Conservation (phyloP, 2,888 invertebrate species). For the Cryptosula pallasiana region DNA sequence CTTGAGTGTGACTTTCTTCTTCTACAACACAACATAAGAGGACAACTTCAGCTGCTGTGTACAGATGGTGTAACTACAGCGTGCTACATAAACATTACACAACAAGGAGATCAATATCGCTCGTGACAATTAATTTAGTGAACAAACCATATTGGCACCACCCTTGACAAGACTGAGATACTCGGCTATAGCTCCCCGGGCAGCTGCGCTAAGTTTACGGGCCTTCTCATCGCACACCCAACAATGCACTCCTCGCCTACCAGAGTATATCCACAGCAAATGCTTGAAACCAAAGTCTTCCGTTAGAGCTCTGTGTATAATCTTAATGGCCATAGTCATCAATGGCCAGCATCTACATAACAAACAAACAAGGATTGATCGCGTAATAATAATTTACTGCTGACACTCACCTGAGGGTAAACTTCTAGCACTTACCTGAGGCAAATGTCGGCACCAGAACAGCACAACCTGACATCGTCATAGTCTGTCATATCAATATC, state of each 20-base stretch:
- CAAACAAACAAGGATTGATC: no score
- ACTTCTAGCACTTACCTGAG: constrained; percentile 7
- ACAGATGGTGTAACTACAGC: no score
- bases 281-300: constrained; percentile 94
- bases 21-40: no score
- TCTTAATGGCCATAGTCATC: constrained; percentile 85
- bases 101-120: no score
- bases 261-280: constrained; percentile 95
- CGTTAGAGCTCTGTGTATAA: constrained; percentile 79
- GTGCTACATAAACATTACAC: no score
- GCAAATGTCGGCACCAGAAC: constrained; percentile 35
- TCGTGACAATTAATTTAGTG: no score
- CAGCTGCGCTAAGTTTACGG: constrained; percentile 67
- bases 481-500: constrained; percentile 99
- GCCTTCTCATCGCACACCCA: constrained; percentile 93
- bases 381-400: no score
- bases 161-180: constrained; percentile 67
- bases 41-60: no score
- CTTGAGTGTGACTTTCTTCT: constrained; percentile 69
- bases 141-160: constrained; percentile 60
- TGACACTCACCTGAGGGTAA: no score
- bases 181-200: constrained; percentile 77
- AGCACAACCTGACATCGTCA: constrained; percentile 90
- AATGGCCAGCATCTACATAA: constrained; percentile 95
- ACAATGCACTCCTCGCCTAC: constrained; percentile 95